Percentiles rank a stretch among this genome's conserved stretches.
These are phyloP conservation scores for Mustela lutreola DNA, from an alignment of 2,113 vertebrate genomes.

Conservation along the genomic window DNA sequence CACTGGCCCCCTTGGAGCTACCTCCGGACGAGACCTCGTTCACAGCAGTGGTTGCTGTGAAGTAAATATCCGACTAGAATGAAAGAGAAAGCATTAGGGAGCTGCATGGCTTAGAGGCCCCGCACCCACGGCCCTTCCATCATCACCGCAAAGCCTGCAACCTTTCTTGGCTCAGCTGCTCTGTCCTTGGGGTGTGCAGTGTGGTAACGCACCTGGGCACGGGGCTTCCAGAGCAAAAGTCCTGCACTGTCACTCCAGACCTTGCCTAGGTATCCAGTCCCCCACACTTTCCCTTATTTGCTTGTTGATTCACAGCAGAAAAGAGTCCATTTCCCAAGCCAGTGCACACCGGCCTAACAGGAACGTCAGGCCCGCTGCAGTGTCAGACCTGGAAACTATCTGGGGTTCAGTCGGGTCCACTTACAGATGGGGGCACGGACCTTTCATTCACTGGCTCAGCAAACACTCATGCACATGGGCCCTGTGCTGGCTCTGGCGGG, in stretches of 20 bases:
- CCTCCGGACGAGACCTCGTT: conserved; percentile 90
- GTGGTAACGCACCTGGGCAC: accelerated
- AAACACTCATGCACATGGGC: accelerated
- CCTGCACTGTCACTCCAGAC: neutral
- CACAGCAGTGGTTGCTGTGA: conserved; percentile 93
- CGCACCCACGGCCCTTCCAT: neutral
- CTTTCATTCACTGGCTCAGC: neutral
- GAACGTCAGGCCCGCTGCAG: neutral
- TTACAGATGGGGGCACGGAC: neutral
- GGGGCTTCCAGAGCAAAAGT: neutral
- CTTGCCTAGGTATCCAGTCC: neutral
- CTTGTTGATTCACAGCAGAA: too few species aligned
- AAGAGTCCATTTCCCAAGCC: neutral
- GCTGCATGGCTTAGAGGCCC: neutral
- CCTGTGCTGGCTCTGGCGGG: neutral
- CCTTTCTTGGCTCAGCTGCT: neutral
- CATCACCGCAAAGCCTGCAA: neutral
- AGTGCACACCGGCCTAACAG: neutral
- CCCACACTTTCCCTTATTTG: neutral
- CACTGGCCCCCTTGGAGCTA: conserved; percentile 95
- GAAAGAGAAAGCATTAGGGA: conserved; percentile 57
- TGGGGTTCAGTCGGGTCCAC: neutral
- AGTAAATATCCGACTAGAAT: conserved; percentile 98
- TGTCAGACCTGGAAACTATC: neutral
- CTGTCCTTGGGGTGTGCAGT: neutral